Evolutionary conservation across 2,797 vertebrate species (phyloP), one percentile per base, ranked within the genome.

Genomic region (Muscicapa comitata): DNA sequence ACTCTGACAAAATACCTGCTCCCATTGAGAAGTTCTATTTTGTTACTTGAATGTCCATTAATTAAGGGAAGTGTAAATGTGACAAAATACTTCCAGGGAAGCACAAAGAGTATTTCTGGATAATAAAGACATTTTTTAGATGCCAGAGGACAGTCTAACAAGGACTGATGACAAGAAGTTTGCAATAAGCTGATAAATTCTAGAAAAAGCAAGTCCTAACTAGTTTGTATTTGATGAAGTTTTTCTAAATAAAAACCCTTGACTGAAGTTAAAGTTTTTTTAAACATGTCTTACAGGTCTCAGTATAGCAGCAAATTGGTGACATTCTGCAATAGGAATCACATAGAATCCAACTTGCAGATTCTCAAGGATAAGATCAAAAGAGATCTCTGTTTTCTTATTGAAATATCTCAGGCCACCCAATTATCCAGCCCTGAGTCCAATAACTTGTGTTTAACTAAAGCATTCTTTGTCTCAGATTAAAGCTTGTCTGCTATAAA

Each of bases 401-500:
- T 5, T 93, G 75, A 95, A 94, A 88, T 73, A 68, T 77, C 47
- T 88, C 68, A 72, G 47, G 75, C 78, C 71, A 92, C n/a, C 33
- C 85, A 96, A 71, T 86, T 88, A 93, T 65, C 75, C 51, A 94
- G 48, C 37, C 61, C 77, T 18, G 63, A 89, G 75, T 76, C 67
- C 63, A 94, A 54, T 77, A 91, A 53, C 53, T 85, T 76, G 45
- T 65, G 85, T 89, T 79, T 91, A 38, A 91, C 87, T 87, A 87
- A 92, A 95, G 59, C 37, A 77, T 59, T 78, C 89, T 90, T 96
- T 94, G 85, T 95, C 65, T 92, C 67, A 76, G 84, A 83, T 88
- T 96, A 94, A 94, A 91, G 45, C 35, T 79, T 80, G 37, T 61
- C 43, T 93, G 24, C 45, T 82, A 45, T 75, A 77, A 92, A 73